phyloP scores from a whole-genome alignment of 2,797 vertebrate species.

The Anomalospiza imberbis region DNA sequence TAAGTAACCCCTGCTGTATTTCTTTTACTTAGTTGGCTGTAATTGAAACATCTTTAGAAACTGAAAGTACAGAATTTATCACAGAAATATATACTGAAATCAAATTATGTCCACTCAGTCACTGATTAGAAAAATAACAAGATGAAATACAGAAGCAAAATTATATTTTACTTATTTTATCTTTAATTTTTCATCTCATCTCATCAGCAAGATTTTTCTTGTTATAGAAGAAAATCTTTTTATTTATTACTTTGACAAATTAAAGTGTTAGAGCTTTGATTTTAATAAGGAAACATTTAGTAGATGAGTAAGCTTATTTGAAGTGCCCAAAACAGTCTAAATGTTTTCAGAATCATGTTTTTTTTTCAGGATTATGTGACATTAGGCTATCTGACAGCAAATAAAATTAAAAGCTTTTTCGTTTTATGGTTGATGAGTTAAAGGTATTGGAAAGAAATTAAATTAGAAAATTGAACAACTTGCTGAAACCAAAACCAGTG shows the following conservation, averaged over 20 bases:
- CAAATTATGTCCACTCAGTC: background rate
- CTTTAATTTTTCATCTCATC: background rate
- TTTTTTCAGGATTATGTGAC: background rate
- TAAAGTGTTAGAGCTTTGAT: background rate
- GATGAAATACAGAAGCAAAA: background rate
- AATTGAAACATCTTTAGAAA: background rate
- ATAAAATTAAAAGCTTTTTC: background rate
- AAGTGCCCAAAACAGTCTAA: background rate
- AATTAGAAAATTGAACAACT: constrained; percentile 7
- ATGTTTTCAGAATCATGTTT: background rate
- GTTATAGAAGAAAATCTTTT: background rate
- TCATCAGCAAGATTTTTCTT: background rate
- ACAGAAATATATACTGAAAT: background rate
- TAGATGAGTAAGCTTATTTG: background rate
- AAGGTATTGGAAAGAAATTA: constrained; percentile 3
- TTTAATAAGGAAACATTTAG: background rate
- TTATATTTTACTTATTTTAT: background rate
- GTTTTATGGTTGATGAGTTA: background rate
- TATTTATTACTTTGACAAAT: background rate
- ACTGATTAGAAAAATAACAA: background rate
- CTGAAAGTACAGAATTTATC: background rate
- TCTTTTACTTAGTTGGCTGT: background rate
- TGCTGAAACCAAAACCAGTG: background rate
- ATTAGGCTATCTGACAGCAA: background rate
- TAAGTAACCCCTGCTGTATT: background rate